phyloP scores from a whole-genome alignment of 2,888 invertebrate species.

The Troides aeacus region DNA sequence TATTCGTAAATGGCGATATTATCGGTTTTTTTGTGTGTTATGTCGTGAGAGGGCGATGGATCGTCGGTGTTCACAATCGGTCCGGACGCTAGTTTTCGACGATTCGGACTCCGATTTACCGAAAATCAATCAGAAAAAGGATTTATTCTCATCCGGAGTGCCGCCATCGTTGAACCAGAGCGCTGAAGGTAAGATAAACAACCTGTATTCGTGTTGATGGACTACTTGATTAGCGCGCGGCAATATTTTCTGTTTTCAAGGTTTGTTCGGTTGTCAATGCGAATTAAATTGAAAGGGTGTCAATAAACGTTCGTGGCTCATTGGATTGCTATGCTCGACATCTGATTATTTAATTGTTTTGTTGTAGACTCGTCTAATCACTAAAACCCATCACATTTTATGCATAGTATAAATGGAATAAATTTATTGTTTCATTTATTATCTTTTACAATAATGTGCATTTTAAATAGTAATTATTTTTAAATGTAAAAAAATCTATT shows the following conservation, averaged over 20 bases:
- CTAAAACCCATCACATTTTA: not conserved
- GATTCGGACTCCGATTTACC: slow-evolving; percentile 82
- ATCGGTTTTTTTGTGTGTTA: slow-evolving; percentile 60
- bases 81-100: slow-evolving; percentile 88
- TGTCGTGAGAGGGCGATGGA: slow-evolving; percentile 72
- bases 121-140: slow-evolving; percentile 67
- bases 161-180: slow-evolving; percentile 69
- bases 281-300: slow-evolving; percentile 53
- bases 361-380: not conserved
- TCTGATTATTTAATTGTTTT: not conserved
- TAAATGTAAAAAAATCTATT: no score
- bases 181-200: slow-evolving; percentile 64
- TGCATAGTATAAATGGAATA: not conserved
- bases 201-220: slow-evolving; percentile 42
- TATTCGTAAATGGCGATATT: slow-evolving; percentile 68
- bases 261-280: slow-evolving; percentile 59
- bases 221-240: slow-evolving; percentile 41
- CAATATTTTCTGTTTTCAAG: slow-evolving; percentile 60
- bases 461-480: no score
- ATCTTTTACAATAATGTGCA: no score
- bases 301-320: slow-evolving; percentile 44
- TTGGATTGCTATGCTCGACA: slow-evolving; percentile 24
- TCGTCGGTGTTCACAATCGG: slow-evolving; percentile 84
- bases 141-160: slow-evolving; percentile 56
- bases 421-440: not conserved